These are phyloP conservation scores for Sigmodon hispidus DNA, from an alignment of 2,113 vertebrate species.

Conservation along the genomic window DNA sequence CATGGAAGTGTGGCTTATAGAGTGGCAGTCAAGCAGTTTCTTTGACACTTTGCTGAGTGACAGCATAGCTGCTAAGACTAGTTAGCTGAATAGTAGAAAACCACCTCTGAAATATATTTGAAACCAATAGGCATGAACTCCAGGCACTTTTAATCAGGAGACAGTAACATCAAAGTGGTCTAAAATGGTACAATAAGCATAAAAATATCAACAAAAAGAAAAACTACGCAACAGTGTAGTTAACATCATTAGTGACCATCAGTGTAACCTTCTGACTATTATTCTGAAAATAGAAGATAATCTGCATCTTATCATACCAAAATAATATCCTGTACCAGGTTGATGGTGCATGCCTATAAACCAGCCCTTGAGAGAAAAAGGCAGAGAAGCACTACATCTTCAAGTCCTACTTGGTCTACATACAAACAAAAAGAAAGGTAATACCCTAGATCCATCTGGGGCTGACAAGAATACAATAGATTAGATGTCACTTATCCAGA, in stretches of 20 bases:
- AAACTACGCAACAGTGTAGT: background rate
- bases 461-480: background rate
- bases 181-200: background rate
- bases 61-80: background rate
- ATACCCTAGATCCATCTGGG: background rate
- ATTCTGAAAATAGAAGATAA: slow-evolving; percentile 30
- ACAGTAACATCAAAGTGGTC: background rate
- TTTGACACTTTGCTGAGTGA: background rate
- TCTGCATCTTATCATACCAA: background rate
- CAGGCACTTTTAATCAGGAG: background rate
- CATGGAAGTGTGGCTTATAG: background rate
- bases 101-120: background rate
- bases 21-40: background rate
- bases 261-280: background rate
- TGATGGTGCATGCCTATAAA: background rate
- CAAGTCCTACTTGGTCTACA: background rate
- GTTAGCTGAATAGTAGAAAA: slow-evolving; percentile 10
- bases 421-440: background rate
- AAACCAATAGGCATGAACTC: background rate
- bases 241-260: background rate
- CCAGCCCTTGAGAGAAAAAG: background rate
- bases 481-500: background rate
- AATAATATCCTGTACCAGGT: background rate
- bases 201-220: background rate
- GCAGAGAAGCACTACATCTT: background rate